Evolutionary conservation across 2,797 vertebrate species (phyloP), one percentile per base, ranked within the genome.

Genomic region (Mastacembelus armatus): DNA sequence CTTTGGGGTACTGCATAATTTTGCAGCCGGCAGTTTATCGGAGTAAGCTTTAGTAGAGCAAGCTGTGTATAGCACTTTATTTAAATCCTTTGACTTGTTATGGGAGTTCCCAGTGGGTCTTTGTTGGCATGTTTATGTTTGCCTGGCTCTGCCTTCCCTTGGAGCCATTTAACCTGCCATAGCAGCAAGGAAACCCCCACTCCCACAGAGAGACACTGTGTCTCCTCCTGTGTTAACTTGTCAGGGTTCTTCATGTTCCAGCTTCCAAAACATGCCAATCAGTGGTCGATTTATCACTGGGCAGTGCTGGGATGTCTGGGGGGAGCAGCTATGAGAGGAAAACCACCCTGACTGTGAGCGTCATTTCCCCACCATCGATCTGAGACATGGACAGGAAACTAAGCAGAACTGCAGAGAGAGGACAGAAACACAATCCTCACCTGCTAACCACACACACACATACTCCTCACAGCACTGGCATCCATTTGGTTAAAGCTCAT

Each of bases 401-500:
- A 42, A 38, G 29, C 30, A 47, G 10, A 44, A 70, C 27, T 12
- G 10, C 10, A 3, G 21, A 72, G 24, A 42, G 30, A 52, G 52
- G 19, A 78, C 43, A 51, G 57, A 47, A 73, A 73, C 30, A 68
- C 45, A 59, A 57, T 77, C 26, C 57, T 33, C 36, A 71, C 27
- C 69, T 56, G 44, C 22, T 55, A 59, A 43, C 35, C 24, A 27
- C 15, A 43, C 48, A 43, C 63, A 77, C 51, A 58, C 10, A 72
- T 78, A 55, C 40, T 70, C 48, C 63, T 51, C 59, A 52, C 18
- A 74, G 24, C 36, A 22, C 59, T 39, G 44, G 67, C 76, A 84
- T 70, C 54, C 76, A 59, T 56, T 63, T 30, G 4, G 85, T 70
- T 78, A 67, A 85, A 81, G 68, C 85, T 75, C 70, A 74, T 89